A percentile compares a stretch with the other conserved stretches of the same genome.
Conservation (phyloP, 37 sponge, comb jelly and placozoan species). For the Cliona cf. orientalis region DNA sequence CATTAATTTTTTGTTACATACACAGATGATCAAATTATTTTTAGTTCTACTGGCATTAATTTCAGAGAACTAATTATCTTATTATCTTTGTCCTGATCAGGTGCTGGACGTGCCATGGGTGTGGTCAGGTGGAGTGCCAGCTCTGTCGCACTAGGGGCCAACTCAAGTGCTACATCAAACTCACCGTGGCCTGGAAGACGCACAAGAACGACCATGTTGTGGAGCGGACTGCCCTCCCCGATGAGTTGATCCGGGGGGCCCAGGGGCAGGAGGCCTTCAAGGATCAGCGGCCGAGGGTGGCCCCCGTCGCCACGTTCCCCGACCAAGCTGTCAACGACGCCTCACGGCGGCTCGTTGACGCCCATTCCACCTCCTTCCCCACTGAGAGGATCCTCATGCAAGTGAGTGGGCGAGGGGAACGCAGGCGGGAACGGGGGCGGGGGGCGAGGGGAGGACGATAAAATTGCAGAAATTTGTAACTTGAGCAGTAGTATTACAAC, state of each 20-base stretch:
- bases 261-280: conserved; percentile 59
- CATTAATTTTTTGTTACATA: too few relatives aligned
- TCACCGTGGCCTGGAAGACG: conserved; percentile 64
- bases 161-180: conserved; percentile 69
- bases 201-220: conserved; percentile 68
- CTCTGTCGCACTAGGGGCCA: conserved; percentile 37
- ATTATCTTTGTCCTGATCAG: too few relatives aligned
- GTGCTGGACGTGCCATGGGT: conserved; percentile 67
- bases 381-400: conserved; percentile 65
- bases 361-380: conserved; percentile 51
- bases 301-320: conserved; percentile 58
- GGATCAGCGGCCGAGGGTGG: conserved; percentile 64
- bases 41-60: too few relatives aligned
- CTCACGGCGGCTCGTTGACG: conserved; percentile 58
- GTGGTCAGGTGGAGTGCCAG: conserved; percentile 56
- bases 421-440: too few relatives aligned
- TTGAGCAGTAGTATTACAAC: too few relatives aligned
- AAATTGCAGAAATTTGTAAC: too few relatives aligned
- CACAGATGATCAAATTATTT: too few relatives aligned
- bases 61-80: too few relatives aligned
- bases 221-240: conserved; percentile 75
- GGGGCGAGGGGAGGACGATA: too few relatives aligned
- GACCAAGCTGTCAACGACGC: conserved; percentile 64
- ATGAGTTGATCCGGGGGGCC: conserved; percentile 60
- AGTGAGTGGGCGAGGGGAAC: too few relatives aligned